Evolutionary conservation across 2,888 invertebrate species (phyloP).

Genomic region (Steinernema hermaphroditum): DNA sequence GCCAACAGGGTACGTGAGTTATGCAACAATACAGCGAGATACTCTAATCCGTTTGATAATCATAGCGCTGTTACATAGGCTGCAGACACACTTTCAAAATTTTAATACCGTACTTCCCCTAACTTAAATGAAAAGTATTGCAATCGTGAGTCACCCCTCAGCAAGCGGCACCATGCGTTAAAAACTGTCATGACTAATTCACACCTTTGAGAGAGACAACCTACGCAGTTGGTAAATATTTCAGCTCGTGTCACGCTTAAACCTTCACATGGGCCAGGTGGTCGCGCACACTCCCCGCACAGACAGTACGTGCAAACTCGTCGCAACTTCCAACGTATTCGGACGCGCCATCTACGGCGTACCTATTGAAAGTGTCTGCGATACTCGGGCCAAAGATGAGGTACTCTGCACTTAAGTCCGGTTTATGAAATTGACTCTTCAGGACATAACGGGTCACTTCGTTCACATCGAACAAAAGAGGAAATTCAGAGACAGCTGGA

Average conservation of each 20-base stretch:
- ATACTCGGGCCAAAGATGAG: not conserved
- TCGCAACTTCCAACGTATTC: slow-evolving; percentile 50
- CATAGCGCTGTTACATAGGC: too few species aligned
- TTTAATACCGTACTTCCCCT: too few species aligned
- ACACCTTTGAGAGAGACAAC: too few species aligned
- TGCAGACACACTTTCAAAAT: too few species aligned
- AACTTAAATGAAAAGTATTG: not conserved
- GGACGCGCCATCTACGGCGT: slow-evolving; percentile 53
- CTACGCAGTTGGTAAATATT: too few species aligned
- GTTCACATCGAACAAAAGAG: slow-evolving; percentile 48
- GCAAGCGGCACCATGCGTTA: too few species aligned
- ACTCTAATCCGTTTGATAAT: too few species aligned
- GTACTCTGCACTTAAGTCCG: slow-evolving; percentile 3
- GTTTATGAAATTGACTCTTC: not conserved
- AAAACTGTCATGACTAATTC: too few species aligned
- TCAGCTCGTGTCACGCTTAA: not conserved
- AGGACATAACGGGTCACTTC: slow-evolving; percentile 41
- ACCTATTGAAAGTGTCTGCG: slow-evolving; percentile 36
- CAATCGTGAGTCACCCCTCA: not conserved
- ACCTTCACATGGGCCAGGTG: not conserved
- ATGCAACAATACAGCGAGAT: too few species aligned
- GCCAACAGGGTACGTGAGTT: slow-evolving; percentile 41
- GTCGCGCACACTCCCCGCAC: slow-evolving; percentile 39
- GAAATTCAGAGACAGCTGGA: slow-evolving; percentile 35
- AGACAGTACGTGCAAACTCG: slow-evolving; percentile 41